Base-by-base conservation (phyloP, 2,113 vertebrate genomes). In the Salvelinus namaycush region DNA sequence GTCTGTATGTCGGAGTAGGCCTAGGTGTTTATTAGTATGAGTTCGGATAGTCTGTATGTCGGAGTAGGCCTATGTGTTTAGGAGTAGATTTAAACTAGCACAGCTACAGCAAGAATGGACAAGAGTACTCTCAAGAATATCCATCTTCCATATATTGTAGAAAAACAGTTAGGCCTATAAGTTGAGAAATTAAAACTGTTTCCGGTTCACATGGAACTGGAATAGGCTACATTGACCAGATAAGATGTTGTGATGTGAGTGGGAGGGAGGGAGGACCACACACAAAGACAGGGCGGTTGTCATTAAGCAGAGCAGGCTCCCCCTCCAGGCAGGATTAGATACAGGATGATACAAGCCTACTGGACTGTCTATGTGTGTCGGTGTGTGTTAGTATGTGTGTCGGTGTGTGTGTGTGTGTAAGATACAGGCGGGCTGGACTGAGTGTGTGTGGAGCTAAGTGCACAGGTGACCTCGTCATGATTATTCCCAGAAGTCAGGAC, bases 281-380 rank as follows among this genome's bases (percentile, higher is more conserved):
- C 68, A 26, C 11, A 39, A 18, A 34, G 18, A 69, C 16, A 44
- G 6, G 8, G 7, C 3, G 8, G 11, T 16, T 48, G 13, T 49
- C 39, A 48, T 49, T 24, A 13, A 44, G 9, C 8, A 49, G 22
- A 5, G 34, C 39, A 39, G 12, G 27, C 34, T 26, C 44, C 22
- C 68, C 68, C 68, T 26, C 20, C 34, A 70, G 68, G 44, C 44
- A 49, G 22, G 68, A 70, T 70, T 49, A 70, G 22, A n/a, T 26
- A 22, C 39, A 70, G 4, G 44, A 49, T 20, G 18, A 39, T 64
- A n/a, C 60, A 64, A 18, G 60, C 22, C 60, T 13, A 26, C 20
- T 22, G 60, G 60, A 1, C 20, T 64, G 20, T 26, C 22, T 64
- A 8, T 66, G 64, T 26, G 64, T n/a, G 22, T 51, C 3, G 1